Evolutionary conservation across 2,888 invertebrate genomes (phyloP), one percentile per base, ranked within the genome.

Genomic region (Drosophila anomalata): DNA sequence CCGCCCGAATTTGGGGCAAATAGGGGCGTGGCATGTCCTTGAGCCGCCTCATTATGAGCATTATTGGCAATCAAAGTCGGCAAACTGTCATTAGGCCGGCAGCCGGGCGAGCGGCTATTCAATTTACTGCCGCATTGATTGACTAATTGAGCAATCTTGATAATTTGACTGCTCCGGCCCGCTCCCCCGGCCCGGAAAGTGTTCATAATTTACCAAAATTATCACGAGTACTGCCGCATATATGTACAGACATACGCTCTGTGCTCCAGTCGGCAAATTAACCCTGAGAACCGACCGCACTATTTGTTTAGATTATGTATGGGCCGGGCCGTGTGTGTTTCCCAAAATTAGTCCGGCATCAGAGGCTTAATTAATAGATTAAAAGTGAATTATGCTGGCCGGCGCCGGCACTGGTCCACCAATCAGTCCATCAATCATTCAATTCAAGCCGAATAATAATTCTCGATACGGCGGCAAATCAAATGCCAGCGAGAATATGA

Each of bases 291-390:
- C 61, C 22, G 75, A 68, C 73, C 85, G 57, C 78, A 75, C 51
- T 80, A 87, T 87, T 87, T 80, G 81, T 69, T 60, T 73, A 55
- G 66, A 75, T 69, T 80, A 63, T 66, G 83, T 67, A 26, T 8
- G 29, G 9, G 9, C 8, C 1, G 6, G 26, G 1, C 8, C 29
- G 31, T 17, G 8, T 29, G 33, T 8, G 41, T 58, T 66, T 68
- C 70, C 47, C 58, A 51, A 65, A 76, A 79, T 83, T 69, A 65
- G 36, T 36, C 7, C 36, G n/a, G n/a, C 41, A 42, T 42, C 41
- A 67, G 71, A 63, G 53, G 75, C 83, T 72, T 82, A 87, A 82
- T 87, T 79, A 87, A 87, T 87, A 82, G 83, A 87, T 82, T 82
- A 82, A 82, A 87, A 82, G 75, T 59, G 65, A 85, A 85, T 84